A percentile compares a stretch with the other conserved stretches of the same genome.
These are phyloP conservation scores for Caiman crocodilus DNA, from an alignment of 2,797 vertebrate species.

Conservation along the genomic window DNA sequence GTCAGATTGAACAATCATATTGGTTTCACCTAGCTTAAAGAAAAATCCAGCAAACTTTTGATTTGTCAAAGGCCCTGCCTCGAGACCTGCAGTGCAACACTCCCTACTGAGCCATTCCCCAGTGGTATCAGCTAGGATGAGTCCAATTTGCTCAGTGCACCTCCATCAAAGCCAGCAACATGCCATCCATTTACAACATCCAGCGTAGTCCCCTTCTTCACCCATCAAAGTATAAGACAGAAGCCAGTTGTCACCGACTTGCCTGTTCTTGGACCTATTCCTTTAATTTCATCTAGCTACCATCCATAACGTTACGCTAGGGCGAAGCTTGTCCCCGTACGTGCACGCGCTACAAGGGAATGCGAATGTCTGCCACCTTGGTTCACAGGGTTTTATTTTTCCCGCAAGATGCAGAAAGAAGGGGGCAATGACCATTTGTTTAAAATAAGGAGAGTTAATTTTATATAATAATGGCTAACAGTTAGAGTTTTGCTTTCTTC, in stretches of 20 bases:
- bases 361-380: background rate
- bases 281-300: too few species aligned
- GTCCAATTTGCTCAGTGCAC: background rate
- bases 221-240: too few species aligned
- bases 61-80: background rate
- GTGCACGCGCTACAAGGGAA: background rate
- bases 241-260: too few species aligned
- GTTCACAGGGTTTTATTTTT: background rate
- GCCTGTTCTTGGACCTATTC: too few species aligned
- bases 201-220: too few species aligned
- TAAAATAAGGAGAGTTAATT: constrained; percentile 69
- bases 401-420: constrained; percentile 33
- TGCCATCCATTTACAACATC: background rate
- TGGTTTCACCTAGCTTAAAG: background rate
- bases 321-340: background rate
- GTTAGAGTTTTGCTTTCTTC: constrained; percentile 68
- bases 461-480: constrained; percentile 71
- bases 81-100: background rate
- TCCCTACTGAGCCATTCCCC: background rate
- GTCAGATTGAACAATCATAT: background rate
- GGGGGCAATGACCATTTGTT: constrained; percentile 53
- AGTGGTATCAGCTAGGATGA: background rate
- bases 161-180: background rate
- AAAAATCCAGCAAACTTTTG: background rate
- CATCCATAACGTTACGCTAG: background rate